phyloP scores from a whole-genome alignment of 2,797 vertebrate genomes.

The Pteronotus mesoamericanus region DNA sequence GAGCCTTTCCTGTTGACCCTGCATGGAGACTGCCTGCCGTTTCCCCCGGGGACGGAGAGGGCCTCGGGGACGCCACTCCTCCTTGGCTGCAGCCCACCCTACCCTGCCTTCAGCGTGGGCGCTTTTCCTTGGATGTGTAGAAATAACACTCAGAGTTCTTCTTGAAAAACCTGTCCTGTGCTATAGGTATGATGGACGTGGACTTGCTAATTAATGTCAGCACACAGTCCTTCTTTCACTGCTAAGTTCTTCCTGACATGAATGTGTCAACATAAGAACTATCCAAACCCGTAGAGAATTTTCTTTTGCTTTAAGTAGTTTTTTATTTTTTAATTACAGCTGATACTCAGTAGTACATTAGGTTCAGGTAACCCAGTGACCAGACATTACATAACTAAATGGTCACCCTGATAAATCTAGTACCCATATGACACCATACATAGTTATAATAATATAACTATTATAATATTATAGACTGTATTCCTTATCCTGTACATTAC shows the following conservation, averaged over 20 bases:
- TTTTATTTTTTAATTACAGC: background rate
- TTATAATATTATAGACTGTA: background rate
- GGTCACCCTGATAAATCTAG: background rate
- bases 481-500: background rate
- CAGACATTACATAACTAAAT: background rate
- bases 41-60: too few species aligned
- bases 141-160: background rate
- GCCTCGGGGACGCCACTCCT: background rate
- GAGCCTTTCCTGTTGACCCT: background rate
- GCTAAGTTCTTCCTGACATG: background rate
- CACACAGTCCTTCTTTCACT: background rate
- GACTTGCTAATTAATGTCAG: background rate
- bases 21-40: background rate
- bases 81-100: background rate
- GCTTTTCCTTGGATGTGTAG: background rate
- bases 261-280: background rate
- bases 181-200: background rate
- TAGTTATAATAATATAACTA: background rate
- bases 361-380: background rate
- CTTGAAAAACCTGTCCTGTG: background rate
- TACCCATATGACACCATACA: background rate
- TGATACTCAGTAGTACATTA: background rate
- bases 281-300: background rate
- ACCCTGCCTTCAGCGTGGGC: background rate
- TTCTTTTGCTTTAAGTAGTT: background rate